A percentile compares a stretch with the other conserved stretches of the same genome.
phyloP scores from a whole-genome alignment of 92 coral and sea anemone species.

The Chrysogorgia sp. region DNA sequence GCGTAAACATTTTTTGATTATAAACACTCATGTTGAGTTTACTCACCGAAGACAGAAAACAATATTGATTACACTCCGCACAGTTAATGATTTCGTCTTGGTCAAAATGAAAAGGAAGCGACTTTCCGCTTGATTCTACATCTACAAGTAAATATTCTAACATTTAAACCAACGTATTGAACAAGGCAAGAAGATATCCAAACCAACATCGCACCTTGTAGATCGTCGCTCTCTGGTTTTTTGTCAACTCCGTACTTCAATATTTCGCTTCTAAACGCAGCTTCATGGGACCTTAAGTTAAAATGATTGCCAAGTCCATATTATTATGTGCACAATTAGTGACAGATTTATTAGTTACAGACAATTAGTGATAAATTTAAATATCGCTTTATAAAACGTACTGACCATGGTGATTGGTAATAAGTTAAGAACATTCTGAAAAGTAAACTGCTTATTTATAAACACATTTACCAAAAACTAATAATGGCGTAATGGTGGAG shows the following conservation, averaged over 20 bases:
- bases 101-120: slow-evolving; percentile 56
- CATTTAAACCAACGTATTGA: neutral
- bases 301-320: neutral
- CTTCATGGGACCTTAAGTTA: slow-evolving; percentile 5
- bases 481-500: no score
- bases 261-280: neutral
- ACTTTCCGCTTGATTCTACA: slow-evolving; percentile 44
- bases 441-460: no score
- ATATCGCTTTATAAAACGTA: neutral
- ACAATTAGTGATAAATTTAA: no score
- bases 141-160: neutral
- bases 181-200: neutral
- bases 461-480: no score
- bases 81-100: slow-evolving; percentile 63
- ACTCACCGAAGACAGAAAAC: slow-evolving; percentile 82
- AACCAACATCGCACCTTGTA: neutral
- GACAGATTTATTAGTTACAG: no score
- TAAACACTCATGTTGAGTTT: no score
- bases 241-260: slow-evolving; percentile 10
- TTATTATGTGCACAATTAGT: no score
- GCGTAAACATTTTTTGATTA: neutral
- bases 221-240: slow-evolving; percentile 2
- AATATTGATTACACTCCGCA: slow-evolving; percentile 70
- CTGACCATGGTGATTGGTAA: no score
- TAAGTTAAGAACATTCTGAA: no score